Evolutionary conservation across 2,888 invertebrate genomes (phyloP), one percentile per base, ranked within the genome.

Genomic region (Rambutsinella grinnellia): DNA sequence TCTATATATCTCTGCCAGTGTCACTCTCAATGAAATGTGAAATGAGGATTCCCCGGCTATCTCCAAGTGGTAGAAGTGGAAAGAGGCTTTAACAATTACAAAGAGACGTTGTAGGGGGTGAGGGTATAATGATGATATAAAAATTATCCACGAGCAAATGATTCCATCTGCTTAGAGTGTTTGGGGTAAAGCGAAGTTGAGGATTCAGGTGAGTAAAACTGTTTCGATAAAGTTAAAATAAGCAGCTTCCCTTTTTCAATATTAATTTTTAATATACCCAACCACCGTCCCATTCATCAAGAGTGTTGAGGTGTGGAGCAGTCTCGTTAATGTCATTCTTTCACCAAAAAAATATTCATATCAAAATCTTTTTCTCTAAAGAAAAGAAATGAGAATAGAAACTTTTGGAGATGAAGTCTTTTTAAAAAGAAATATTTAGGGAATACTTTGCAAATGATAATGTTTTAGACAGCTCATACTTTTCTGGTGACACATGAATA

Each of bases 11-110:
- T 61, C 62, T 57, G 56, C 56, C n/a, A 46, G 61, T 67, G 75
- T 75, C 75, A 56, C 67, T 67, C 61, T 67, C 67, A 62, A 67
- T 75, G 75, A 68, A 68, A 75, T 67, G 67, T 67, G 56, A 62
- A 75, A 61, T 72, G 63, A 60, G 60, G 58, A 66, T 47, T 53
- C 21, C 46, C 15, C 46, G 51, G 49, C 49, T 10, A 13, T 5
- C 49, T 53, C 17, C 21, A 17, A 53, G 53, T 23, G 21, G 17
- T 21, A 10, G 19, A 49, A 49, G 23, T 63, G 49, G 65, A 49
- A 17, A 49, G 49, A 57, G 51, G 58, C 26, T 62, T 62, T 62
- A 28, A 21, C 13, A 56, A 57, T 56, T 28, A 36, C 49, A 6
- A 44, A 23, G 28, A 13, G 36, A 27, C 63, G 53, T 72, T 72